Evolutionary conservation across 2,797 vertebrate genomes (phyloP), one percentile per base, ranked within the genome.

Genomic region (Spondyliosoma cantharus): DNA sequence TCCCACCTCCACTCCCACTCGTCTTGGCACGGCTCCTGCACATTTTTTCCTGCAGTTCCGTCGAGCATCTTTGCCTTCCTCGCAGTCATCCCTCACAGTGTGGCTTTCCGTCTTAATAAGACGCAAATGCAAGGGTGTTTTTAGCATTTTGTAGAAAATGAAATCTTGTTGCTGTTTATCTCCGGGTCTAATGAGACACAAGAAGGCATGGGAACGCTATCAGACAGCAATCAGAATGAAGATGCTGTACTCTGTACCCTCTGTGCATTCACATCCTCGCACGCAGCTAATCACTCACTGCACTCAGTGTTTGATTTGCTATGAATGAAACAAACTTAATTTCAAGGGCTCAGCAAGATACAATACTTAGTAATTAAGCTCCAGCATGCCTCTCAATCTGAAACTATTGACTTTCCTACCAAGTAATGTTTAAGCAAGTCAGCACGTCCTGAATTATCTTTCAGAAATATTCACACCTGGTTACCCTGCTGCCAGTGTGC

Each of bases 121-220:
- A 84, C 22, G 64, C 54, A 50, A 83, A 85, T 66, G 42, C 65
- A 29, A 15, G n/a, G 3, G 32, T 16, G 24, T 37, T 52, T 27
- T 75, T 71, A 20, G 65, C 12, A 2, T 62, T 76, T 82, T 64
- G 62, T 58, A 68, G 62, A 71, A 76, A 74, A 75, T 67, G 58
- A 71, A 83, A 77, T 54, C 14, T 64, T 75, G 65, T 76, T 80
- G 63, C 75, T 88, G 83, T 93, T 90, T 88, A 79, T 87, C 82
- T 84, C 58, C 43, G 6, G 53, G 58, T 81, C 82, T 90, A 81
- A 86, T 85, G 85, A 83, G 82, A 80, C 74, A 67, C 65, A 15
- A 74, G 48, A 71, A 86, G 61, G 73, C 72, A 7, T 45, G 76
- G 75, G 73, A 84, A 50, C 45, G 70, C 76, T 64, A 14, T 71